Conservation (phyloP, 2,113 vertebrate species). For the Pterocles gutturalis region DNA sequence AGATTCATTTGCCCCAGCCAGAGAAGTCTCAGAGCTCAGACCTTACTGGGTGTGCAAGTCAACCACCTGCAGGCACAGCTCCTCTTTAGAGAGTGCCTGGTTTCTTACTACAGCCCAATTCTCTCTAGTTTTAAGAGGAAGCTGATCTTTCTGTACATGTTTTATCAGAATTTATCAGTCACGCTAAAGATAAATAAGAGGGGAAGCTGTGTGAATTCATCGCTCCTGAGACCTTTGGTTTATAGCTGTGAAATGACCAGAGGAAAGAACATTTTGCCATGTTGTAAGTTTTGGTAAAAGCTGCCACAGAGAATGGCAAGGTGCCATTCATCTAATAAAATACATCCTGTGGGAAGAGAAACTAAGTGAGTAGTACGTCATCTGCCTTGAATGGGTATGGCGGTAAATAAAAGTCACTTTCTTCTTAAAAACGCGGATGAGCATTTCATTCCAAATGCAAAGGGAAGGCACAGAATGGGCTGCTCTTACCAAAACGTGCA, state of each 20-base stretch:
- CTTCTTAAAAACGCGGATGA: background rate
- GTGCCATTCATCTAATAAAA: background rate
- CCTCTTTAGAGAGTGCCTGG: background rate
- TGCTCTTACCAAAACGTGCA: background rate
- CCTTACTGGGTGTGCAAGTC: background rate
- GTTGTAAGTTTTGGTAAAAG: background rate
- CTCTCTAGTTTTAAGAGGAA: background rate
- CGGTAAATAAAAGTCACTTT: background rate
- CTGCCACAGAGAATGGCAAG: background rate
- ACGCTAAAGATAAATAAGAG: background rate
- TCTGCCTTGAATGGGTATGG: background rate
- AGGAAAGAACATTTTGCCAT: background rate
- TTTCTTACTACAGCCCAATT: background rate
- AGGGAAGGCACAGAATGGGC: background rate
- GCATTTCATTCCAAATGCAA: background rate
- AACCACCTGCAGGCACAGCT: background rate
- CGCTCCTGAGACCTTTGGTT: background rate
- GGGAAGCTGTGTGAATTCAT: background rate
- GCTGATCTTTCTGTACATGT: background rate
- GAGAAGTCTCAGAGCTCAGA: background rate
- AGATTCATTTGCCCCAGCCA: background rate
- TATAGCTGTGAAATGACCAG: background rate
- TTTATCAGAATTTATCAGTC: background rate
- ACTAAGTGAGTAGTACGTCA: background rate
- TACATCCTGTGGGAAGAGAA: background rate